Evolutionary conservation across 1,140 invertebrate species (phyloP), one percentile per base, ranked within the genome.

Genomic region (Cyrtorhinus lividipennis): DNA sequence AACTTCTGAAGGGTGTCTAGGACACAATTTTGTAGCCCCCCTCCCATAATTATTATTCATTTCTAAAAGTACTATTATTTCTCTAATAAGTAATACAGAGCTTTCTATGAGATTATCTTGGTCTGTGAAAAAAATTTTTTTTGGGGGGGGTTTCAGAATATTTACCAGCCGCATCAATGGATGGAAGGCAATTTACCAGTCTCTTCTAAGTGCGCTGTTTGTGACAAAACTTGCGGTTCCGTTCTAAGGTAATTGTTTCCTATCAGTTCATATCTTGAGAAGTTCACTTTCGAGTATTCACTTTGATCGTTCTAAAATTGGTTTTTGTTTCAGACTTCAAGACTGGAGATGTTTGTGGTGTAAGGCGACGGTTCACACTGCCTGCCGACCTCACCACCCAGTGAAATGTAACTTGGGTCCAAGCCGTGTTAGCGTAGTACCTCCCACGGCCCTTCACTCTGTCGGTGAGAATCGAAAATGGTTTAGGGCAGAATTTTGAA

Each of bases 321-420:
- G 30, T 38, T 38, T 5, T 15, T 38, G 30, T 38, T 53, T 45
- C 71, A 88, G 92, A 68, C 77, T 98, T 64, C 92, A 95, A 81
- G 95, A 97, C 74, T 96, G 89, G 87, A 79, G 92, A 67, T 97
- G 94, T 76, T 80, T 97, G 46, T 97, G 94, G 94, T 97, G 95
- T 73, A 82, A 89, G 69, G 81, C 84, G n/a, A 90, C 88, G 66
- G 90, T 95, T 46, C 94, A 97, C 73, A 87, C 88, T 25, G 82
- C 84, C 56, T 97, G 93, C 75, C 81, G 87, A 70, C 86, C 88
- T 24, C 78, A 79, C 59, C 81, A 86, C 75, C 77, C 82, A 48
- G 80, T 82, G 24, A 76, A 76, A 66, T 97, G 93, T 76, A 84
- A 86, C 25, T 79, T 96, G 64, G 92, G 92, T 45, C 85, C 87